These are phyloP conservation scores for Apis dorsata DNA, from an alignment of 1,140 invertebrate species.

Conservation along the genomic window DNA sequence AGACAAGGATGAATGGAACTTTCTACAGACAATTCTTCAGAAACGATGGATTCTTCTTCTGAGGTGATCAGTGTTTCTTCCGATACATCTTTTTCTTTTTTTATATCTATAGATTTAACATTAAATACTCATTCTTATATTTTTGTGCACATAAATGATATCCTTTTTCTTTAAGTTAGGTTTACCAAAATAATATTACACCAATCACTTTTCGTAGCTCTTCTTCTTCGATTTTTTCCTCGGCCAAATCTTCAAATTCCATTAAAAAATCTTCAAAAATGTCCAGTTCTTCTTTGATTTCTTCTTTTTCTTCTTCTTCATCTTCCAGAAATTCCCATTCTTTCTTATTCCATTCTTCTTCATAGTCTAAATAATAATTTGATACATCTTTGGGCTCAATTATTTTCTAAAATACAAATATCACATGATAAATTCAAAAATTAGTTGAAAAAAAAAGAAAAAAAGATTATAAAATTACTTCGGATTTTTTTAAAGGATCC, in stretches of 20 bases:
- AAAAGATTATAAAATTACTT: background rate
- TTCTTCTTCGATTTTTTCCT: conserved; percentile 16
- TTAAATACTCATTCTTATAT: background rate
- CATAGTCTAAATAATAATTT: conserved; percentile 3
- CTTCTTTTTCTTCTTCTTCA: conserved; percentile 43
- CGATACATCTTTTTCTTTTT: conserved; percentile 35
- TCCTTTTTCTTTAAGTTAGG: background rate
- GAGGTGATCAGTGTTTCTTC: conserved; percentile 59
- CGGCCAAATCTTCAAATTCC: conserved; percentile 9
- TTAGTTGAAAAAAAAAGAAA: background rate
- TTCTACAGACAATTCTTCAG: conserved; percentile 34
- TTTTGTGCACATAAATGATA: background rate
- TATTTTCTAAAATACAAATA: background rate
- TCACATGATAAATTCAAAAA: background rate
- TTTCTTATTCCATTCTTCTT: background rate
- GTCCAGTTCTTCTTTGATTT: conserved; percentile 36
- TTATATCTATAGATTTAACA: conserved; percentile 15
- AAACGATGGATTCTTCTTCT: conserved; percentile 44
- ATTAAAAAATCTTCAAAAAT: conserved; percentile 10
- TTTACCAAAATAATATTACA: conserved; percentile 54
- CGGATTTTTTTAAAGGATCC: background rate
- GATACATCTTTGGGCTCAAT: conserved; percentile 20
- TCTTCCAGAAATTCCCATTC: conserved; percentile 41
- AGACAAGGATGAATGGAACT: conserved; percentile 55
- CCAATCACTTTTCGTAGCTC: conserved; percentile 46